Evolutionary conservation across 2,888 invertebrate species (phyloP), one percentile per base, ranked within the genome.

Genomic region (Yponomeuta malinellus): DNA sequence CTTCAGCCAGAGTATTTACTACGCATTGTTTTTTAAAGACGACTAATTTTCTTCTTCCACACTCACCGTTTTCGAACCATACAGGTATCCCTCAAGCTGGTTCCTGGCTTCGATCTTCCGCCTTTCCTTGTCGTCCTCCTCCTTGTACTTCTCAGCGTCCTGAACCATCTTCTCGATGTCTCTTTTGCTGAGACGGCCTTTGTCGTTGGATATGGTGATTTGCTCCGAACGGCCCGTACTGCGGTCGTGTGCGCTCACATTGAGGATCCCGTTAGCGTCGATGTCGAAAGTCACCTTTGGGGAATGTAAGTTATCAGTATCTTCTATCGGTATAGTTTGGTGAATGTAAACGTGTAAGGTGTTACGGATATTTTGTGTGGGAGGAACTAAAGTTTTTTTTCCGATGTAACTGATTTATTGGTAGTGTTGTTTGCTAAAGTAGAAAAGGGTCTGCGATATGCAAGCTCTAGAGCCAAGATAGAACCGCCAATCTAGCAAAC

Each of bases 241-340:
- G 77, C 93, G 94, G 78, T 97, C 97, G 78, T 94, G 93, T 12
- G 96, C 96, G 8, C 94, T 95, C 0, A 96, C 96, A 78, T 97
- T 95, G 2, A 97, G 84, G 73, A 98, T 98, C 73, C 98, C 97
- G 81, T 98, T 97, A 23, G 97, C 97, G 78, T 98, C 97, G 71
- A 98, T 92, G 82, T 98, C 97, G 76, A 98, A 98, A 0, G 97
- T 96, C 0, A 97, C 96, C 85, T 95, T 8, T 43, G 91, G 73
- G 76, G 75, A 68, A 29, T 48, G 48, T 37, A 33, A 15, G 52
- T 12, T 59, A 15, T 9, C 66, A 33, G 9, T 63, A 29, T 5
- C 2, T 37, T 37, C 37, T 37, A 8, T 23, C 23, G 33, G 33
- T 33, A 33, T 33, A 33, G 33, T 33, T 33, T 33, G 33, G 23